Conservation (phyloP, 2,888 invertebrate genomes). For the Ichneumoninae sp. region DNA sequence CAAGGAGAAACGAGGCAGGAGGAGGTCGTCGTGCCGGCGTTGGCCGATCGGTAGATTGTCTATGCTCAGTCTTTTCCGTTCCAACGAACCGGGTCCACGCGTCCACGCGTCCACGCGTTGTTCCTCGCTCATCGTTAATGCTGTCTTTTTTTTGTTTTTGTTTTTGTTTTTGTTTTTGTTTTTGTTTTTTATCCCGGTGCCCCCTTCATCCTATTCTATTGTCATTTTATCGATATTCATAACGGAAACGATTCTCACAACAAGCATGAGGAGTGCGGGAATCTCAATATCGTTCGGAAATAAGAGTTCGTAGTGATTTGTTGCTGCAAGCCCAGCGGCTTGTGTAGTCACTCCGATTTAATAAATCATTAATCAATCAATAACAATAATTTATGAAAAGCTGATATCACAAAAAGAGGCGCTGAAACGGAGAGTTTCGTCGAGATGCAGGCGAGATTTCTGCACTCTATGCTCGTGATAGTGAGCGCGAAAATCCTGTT, state of each 20-base stretch:
- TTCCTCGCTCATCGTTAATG: constrained; percentile 38
- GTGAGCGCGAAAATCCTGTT: constrained; percentile 76
- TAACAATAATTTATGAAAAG: constrained; percentile 15
- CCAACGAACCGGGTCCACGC: constrained; percentile 78
- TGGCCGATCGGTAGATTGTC: constrained; percentile 56
- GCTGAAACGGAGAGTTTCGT: constrained; percentile 34
- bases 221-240: background rate
- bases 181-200: background rate
- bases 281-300: background rate
- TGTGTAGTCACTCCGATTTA: no score
- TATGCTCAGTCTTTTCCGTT: constrained; percentile 81
- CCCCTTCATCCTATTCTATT: background rate
- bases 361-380: background rate
- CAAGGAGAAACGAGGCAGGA: constrained; percentile 71
- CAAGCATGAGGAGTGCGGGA: constrained; percentile 6
- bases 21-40: constrained; percentile 65
- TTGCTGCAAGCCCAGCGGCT: background rate
- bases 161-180: no score
- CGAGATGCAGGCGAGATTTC: constrained; percentile 60
- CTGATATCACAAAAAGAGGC: constrained; percentile 27
- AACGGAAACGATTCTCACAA: background rate
- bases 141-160: no score
- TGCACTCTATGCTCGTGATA: constrained; percentile 75
- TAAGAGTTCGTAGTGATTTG: background rate
- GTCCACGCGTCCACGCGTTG: no score